A percentile compares a stretch with the other conserved stretches of the same genome.
Conservation (phyloP, 1,140 invertebrate species). For the Drosophila parvula region DNA sequence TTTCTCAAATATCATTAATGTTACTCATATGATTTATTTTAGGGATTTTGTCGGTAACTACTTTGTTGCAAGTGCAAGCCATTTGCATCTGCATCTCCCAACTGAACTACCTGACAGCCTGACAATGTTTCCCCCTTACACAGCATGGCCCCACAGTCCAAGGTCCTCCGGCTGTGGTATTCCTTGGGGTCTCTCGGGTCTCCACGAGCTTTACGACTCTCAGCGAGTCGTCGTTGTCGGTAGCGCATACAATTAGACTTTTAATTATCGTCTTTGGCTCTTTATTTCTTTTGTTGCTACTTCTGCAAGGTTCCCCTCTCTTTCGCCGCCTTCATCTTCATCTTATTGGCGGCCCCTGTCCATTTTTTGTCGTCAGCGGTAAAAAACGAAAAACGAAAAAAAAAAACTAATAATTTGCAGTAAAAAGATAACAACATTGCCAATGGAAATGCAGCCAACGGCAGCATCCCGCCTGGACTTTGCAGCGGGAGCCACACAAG, state of each 20-base stretch:
- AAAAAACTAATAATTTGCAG: conserved; percentile 79
- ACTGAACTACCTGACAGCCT: conserved; percentile 27
- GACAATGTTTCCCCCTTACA: conserved; percentile 44
- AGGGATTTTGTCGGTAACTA: conserved; percentile 9
- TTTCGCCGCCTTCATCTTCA: neutral
- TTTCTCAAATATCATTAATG: neutral
- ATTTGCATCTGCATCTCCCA: conserved; percentile 11
- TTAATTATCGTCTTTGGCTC: conserved; percentile 74
- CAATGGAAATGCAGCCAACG: conserved; percentile 53
- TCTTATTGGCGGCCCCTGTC: conserved; percentile 21
- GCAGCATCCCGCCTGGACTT: conserved; percentile 5
- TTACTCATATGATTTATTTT: conserved; percentile 16
- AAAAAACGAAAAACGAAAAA: conserved; percentile 38
- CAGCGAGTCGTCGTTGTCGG: conserved; percentile 43
- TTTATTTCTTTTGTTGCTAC: conserved; percentile 39
- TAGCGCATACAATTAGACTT: conserved; percentile 80
- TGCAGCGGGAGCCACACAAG: conserved; percentile 68
- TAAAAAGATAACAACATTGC: conserved; percentile 81
- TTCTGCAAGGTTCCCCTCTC: neutral
- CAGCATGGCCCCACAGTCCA: conserved; percentile 26
- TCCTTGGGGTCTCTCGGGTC: conserved; percentile 2
- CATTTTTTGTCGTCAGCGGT: conserved; percentile 70
- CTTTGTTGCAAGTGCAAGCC: conserved; percentile 29
- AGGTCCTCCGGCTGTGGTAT: conserved; percentile 18
- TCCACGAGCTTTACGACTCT: conserved; percentile 44